Conservation (phyloP, 2,113 vertebrate genomes). For the Gnathonemus longibarbis region DNA sequence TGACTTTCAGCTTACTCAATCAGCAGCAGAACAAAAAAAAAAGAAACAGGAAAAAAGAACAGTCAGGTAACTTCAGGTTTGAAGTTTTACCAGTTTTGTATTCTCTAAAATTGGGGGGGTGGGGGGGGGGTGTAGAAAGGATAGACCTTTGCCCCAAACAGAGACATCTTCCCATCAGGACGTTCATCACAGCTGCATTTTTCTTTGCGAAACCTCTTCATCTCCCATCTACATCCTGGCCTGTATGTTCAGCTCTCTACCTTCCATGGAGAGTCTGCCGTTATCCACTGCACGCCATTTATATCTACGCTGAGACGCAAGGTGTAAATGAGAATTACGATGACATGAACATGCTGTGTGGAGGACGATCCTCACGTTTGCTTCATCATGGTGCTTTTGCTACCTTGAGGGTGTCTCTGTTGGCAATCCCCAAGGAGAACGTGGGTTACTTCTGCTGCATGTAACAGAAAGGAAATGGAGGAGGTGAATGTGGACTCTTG, state of each 20-base stretch:
- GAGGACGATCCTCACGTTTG: neutral
- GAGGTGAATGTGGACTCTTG: neutral
- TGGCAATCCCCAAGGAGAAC: neutral
- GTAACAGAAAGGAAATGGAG: neutral
- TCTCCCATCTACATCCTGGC: no score
- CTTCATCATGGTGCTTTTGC: neutral
- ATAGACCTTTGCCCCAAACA: neutral
- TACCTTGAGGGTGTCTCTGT: neutral
- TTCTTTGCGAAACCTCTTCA: conserved; percentile 16
- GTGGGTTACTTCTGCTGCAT: neutral
- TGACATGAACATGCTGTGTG: neutral
- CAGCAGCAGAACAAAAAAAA: neutral
- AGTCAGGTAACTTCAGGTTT: neutral
- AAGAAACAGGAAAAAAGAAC: neutral
- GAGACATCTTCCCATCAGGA: neutral
- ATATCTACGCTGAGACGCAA: neutral
- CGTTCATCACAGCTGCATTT: neutral
- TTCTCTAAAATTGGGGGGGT: neutral
- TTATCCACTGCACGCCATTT: neutral
- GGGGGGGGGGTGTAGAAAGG: no score
- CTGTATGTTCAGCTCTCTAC: neutral
- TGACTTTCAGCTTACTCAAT: neutral
- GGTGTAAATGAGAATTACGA: neutral
- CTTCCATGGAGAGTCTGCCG: neutral
- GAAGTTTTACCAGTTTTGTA: neutral